Conservation (phyloP, 2,113 vertebrate genomes). For the Girardinichthys multiradiatus region DNA sequence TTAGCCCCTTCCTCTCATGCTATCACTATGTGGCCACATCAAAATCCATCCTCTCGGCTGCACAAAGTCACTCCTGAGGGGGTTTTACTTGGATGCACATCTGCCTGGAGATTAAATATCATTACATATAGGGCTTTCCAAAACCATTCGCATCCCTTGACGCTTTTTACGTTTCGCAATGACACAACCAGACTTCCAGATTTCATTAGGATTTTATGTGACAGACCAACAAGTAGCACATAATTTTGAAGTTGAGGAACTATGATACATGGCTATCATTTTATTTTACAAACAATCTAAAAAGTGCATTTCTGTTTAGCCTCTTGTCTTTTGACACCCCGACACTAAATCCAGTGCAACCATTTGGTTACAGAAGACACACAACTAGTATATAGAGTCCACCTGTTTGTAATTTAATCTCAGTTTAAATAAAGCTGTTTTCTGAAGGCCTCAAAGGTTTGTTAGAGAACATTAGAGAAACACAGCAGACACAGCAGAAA, state of each 20-base stretch:
- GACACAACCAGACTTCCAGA: background rate
- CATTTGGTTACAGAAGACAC: background rate
- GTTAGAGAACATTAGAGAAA: background rate
- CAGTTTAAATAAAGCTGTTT: background rate
- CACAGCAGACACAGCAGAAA: too few relatives aligned
- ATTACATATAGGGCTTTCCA: background rate
- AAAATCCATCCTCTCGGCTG: conserved; percentile 12
- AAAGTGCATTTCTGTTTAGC: background rate
- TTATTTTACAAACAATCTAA: background rate
- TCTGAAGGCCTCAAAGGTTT: background rate
- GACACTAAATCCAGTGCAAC: background rate
- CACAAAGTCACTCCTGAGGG: conserved; percentile 20
- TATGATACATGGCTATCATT: background rate
- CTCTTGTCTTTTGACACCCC: too few relatives aligned
- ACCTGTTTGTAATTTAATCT: background rate
- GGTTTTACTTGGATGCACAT: background rate
- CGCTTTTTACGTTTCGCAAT: background rate
- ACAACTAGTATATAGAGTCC: background rate
- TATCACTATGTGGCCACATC: conserved; percentile 27
- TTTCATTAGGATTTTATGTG: background rate
- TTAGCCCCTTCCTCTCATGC: conserved; percentile 40
- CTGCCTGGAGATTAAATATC: background rate
- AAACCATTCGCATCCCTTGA: background rate
- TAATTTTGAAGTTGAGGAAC: background rate
- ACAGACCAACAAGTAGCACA: background rate